Conservation (phyloP, 2,888 invertebrate genomes). For the Reticulitermes lucifugus region DNA sequence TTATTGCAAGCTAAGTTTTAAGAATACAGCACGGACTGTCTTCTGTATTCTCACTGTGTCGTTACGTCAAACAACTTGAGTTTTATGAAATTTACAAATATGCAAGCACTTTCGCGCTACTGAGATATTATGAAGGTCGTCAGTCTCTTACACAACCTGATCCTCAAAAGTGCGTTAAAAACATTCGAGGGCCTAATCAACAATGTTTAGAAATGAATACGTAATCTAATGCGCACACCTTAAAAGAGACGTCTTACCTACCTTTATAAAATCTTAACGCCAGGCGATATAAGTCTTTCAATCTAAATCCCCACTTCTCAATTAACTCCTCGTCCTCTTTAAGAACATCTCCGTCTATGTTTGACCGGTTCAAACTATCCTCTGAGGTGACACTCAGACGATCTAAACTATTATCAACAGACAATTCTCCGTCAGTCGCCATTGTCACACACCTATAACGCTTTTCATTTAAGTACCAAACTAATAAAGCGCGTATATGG, state of each 20-base stretch:
- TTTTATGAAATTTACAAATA: no score
- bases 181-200: no score
- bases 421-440: constrained; percentile 51
- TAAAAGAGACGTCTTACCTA: constrained; percentile 62
- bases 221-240: no score
- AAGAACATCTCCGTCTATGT: constrained; percentile 45
- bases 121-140: no score
- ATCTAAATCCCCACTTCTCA: constrained; percentile 52
- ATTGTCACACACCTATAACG: constrained; percentile 42
- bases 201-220: no score
- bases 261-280: constrained; percentile 95
- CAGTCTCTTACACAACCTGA: no score
- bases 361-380: constrained; percentile 48
- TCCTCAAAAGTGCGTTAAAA: no score
- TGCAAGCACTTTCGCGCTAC: no score
- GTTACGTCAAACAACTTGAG: no score
- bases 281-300: constrained; percentile 87
- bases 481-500: not conserved
- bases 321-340: constrained; percentile 50
- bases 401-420: constrained; percentile 49
- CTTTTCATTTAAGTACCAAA: not conserved
- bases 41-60: no score
- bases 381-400: constrained; percentile 51
- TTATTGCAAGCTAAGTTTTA: no score
- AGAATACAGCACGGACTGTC: no score